Evolutionary conservation across 2,113 vertebrate genomes (phyloP).

Genomic region (Aptenodytes patagonicus): DNA sequence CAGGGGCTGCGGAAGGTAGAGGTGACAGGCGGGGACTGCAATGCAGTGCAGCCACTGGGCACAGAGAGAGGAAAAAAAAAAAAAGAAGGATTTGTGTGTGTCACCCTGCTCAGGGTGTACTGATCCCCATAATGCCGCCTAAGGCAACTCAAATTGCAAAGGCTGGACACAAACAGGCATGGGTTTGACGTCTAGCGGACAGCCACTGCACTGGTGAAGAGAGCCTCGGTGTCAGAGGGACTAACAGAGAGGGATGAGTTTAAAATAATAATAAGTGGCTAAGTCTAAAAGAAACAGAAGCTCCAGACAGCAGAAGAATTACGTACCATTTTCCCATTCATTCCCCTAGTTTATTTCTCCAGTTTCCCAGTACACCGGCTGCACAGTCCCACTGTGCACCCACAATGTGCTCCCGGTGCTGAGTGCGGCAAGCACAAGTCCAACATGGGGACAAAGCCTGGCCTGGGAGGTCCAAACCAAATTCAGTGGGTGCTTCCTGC

Average conservation of each 20-base stretch:
- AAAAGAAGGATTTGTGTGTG: not conserved
- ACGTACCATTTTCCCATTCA: fast-evolving
- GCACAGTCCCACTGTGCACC: fast-evolving
- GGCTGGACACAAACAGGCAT: not conserved
- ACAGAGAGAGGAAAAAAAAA: not conserved
- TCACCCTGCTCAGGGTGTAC: fast-evolving
- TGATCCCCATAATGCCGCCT: fast-evolving
- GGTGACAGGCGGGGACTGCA: too few relatives aligned
- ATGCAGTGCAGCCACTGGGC: not conserved
- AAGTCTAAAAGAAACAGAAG: not conserved
- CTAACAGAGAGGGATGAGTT: not conserved
- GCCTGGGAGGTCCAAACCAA: not conserved
- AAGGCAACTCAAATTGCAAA: fast-evolving
- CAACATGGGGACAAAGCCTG: not conserved
- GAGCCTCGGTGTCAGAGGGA: not conserved
- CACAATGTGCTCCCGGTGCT: fast-evolving
- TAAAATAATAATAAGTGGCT: fast-evolving
- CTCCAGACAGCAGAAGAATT: not conserved
- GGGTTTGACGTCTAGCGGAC: fast-evolving
- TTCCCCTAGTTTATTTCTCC: not conserved
- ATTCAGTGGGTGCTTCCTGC: fast-evolving
- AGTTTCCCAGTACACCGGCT: fast-evolving
- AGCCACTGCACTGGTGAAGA: not conserved
- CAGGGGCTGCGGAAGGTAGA: too few relatives aligned
- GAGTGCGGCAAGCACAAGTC: fast-evolving